Evolutionary conservation across 2,113 vertebrate species (phyloP).

Genomic region (Oryzias curvinotus): DNA sequence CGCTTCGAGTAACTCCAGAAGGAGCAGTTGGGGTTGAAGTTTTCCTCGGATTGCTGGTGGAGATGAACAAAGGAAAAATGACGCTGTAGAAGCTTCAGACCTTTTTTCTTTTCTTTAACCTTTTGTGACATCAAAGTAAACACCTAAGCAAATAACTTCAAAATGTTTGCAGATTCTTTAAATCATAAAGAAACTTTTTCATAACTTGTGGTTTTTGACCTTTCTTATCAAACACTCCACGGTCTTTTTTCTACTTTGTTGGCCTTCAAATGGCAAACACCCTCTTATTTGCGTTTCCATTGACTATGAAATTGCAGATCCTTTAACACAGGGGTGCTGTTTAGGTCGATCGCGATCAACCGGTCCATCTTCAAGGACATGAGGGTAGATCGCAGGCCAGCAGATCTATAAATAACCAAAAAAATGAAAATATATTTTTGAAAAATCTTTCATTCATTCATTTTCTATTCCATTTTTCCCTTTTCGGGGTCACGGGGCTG

Average conservation of each 20-base stretch:
- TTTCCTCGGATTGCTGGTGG: constrained; percentile 92
- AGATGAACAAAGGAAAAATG: not conserved
- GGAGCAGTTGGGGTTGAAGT: constrained; percentile 99
- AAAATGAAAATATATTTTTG: too few relatives aligned
- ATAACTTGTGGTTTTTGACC: constrained; percentile 50
- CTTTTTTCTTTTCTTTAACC: too few relatives aligned
- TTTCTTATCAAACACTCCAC: constrained; percentile 54
- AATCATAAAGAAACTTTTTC: constrained; percentile 23
- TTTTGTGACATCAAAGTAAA: not conserved
- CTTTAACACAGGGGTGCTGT: too few relatives aligned
- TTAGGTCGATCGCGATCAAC: too few relatives aligned
- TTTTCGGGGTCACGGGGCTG: too few relatives aligned
- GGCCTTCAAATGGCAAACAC: constrained; percentile 28
- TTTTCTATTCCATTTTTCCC: too few relatives aligned
- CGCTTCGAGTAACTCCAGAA: constrained; percentile 98
- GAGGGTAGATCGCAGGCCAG: too few relatives aligned
- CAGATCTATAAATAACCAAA: too few relatives aligned
- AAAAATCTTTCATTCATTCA: too few relatives aligned
- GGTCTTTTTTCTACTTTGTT: constrained; percentile 40
- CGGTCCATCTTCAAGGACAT: too few relatives aligned
- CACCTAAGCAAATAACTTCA: not conserved
- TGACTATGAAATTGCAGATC: too few relatives aligned
- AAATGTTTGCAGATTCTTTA: constrained; percentile 28
- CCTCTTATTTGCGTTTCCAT: too few relatives aligned
- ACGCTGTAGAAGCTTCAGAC: not conserved